Base-by-base conservation (phyloP, 2,113 vertebrate genomes). In the Fulica atra region DNA sequence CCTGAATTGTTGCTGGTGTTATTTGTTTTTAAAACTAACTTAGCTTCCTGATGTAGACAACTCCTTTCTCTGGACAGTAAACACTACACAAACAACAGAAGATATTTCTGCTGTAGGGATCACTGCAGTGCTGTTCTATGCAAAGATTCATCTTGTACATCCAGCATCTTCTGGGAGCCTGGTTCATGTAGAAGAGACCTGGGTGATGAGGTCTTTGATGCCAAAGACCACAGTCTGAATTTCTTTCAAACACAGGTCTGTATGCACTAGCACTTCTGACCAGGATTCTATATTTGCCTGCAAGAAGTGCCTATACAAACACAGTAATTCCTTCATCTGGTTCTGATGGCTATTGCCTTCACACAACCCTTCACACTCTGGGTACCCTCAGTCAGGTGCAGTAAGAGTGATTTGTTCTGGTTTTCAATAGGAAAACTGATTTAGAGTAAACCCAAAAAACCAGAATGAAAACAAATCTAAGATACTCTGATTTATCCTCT, bases 381-480 rank as follows among this genome's bases (percentile, higher is more conserved):
- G 17, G 20, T 80, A 21, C 7, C 8, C 3, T 38, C 66, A 42
- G 21, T 50, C 54, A 86, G 36, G 20, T 42, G 18, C 36, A 72
- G 8, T 19, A 63, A 86, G 59, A 77, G 83, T 2, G 0, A 78
- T 54, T 77, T 73, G 50, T 86, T 82, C 48, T 42, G 16, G 6
- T 35, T 82, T 93, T 85, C 79, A 54, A 4, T 53, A 77, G 44
- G 24, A 82, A 82, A 51, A 82, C 2, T 72, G 19, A 26, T 79
- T 50, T 46, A 76, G 15, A 53, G 23, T 68, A 85, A n/a, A 1
- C 0, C 4, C 3, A 0, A 3, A n/a, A 74, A 74, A 16, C 0
- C n/a, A 31, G 6, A 90, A 54, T 26, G 1, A 42, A 44, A 93
- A 56, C 2, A 42, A 63, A 42, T 56, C 46, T 31, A 40, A 82